phyloP scores from a whole-genome alignment of 1,140 invertebrate genomes.

The Drosophila kurseongensis region DNA sequence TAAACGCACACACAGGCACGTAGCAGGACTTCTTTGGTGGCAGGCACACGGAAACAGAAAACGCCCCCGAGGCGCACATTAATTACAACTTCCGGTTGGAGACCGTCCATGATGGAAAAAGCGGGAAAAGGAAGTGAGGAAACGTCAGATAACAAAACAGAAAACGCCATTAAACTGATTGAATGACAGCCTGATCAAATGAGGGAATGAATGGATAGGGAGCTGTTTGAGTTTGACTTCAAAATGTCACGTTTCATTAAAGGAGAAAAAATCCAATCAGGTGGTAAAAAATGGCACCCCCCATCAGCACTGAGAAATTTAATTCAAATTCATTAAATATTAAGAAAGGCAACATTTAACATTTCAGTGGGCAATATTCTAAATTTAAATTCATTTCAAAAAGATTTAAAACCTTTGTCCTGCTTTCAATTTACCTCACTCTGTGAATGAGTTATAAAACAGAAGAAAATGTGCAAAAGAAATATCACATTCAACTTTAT shows the following conservation, averaged over 20 bases:
- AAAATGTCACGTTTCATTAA: constrained; percentile 66
- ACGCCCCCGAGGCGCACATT: constrained; percentile 76
- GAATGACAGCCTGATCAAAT: constrained; percentile 66
- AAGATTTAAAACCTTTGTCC: too few species aligned
- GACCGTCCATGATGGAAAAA: constrained; percentile 25
- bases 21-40: constrained; percentile 47
- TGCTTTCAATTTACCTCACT: too few species aligned
- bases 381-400: too few species aligned
- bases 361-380: background rate
- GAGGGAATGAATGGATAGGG: constrained; percentile 53
- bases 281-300: constrained; percentile 14
- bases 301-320: background rate
- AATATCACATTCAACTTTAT: background rate
- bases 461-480: too few species aligned
- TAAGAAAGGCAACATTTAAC: background rate
- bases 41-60: constrained; percentile 43
- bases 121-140: constrained; percentile 24
- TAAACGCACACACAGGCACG: constrained; percentile 38
- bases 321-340: background rate
- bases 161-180: constrained; percentile 67
- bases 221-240: constrained; percentile 56
- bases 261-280: constrained; percentile 14
- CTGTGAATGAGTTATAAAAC: too few species aligned
- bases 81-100: constrained; percentile 76
- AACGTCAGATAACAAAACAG: constrained; percentile 52